A percentile compares a stretch with the other conserved stretches of the same genome.
Evolutionary conservation across 2,888 invertebrate species (phyloP).

Genomic region (Encarsia formosa): DNA sequence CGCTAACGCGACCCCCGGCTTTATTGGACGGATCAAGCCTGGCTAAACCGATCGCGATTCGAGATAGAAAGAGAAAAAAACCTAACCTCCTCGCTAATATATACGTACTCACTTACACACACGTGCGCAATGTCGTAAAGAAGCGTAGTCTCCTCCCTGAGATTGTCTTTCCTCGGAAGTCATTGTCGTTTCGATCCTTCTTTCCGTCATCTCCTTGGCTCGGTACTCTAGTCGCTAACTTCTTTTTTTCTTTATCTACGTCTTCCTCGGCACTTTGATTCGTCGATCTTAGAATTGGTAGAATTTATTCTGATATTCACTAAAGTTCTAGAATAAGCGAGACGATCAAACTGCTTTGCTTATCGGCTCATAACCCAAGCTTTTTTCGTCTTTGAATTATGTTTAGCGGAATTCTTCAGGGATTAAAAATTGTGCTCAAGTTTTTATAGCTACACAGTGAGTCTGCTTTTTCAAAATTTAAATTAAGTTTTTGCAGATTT

Average conservation of each 20-base stretch:
- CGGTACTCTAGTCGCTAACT: neutral
- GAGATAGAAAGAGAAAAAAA: conserved; percentile 45
- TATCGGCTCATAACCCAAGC: too few relatives aligned
- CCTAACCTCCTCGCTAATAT: conserved; percentile 36
- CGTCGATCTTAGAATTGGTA: conserved; percentile 25
- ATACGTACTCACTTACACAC: conserved; percentile 33
- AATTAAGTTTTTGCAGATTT: too few relatives aligned
- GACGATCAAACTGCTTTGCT: too few relatives aligned
- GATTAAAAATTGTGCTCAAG: too few relatives aligned
- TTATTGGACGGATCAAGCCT: conserved; percentile 44
- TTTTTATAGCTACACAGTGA: too few relatives aligned
- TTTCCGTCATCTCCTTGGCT: conserved; percentile 8
- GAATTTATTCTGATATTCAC: conserved; percentile 30
- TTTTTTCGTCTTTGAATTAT: too few relatives aligned
- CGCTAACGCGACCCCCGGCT: conserved; percentile 36
- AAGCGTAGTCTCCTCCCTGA: too few relatives aligned
- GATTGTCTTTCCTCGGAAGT: too few relatives aligned
- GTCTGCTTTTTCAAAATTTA: too few relatives aligned
- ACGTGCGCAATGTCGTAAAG: conserved; percentile 40
- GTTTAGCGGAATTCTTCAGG: too few relatives aligned
- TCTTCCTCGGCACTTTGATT: conserved; percentile 3
- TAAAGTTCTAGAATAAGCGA: conserved; percentile 26
- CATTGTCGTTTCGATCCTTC: conserved; percentile 20
- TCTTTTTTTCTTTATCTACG: conserved; percentile 22
- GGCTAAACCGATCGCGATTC: conserved; percentile 49